A percentile compares a stretch with the other conserved stretches of the same genome.
These are phyloP conservation scores for Gasterosteus nipponicus DNA, from an alignment of 2,113 vertebrate genomes.

Conservation along the genomic window DNA sequence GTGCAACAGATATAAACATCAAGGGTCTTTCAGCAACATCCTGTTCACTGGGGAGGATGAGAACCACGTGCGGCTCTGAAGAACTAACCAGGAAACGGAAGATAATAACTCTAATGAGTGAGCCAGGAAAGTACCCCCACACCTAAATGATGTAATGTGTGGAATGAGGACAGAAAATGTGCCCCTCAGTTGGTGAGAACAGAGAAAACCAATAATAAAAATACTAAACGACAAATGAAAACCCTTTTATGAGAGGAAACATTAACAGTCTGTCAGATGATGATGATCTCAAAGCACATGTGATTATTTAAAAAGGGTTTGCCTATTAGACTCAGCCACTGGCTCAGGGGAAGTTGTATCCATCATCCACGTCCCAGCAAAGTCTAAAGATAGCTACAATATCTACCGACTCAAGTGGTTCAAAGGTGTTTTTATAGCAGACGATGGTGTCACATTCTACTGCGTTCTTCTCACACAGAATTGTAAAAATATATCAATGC, in stretches of 20 bases:
- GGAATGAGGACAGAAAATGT: neutral
- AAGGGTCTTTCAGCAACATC: neutral
- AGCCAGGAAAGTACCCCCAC: neutral
- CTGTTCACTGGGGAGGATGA: neutral
- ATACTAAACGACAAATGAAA: neutral
- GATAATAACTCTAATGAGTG: neutral
- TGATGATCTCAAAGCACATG: neutral
- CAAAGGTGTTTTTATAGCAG: neutral
- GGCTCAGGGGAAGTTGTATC: neutral
- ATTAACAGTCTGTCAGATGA: neutral
- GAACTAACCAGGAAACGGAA: constrained; percentile 40
- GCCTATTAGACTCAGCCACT: neutral
- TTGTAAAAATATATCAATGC: neutral
- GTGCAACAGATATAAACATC: neutral
- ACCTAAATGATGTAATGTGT: neutral
- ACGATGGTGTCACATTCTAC: neutral
- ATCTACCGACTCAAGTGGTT: neutral
- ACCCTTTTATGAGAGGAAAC: neutral
- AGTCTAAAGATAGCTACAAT: neutral
- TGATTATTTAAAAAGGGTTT: neutral
- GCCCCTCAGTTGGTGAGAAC: neutral
- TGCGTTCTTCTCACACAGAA: neutral
- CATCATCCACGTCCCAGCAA: neutral
- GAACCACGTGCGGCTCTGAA: neutral
- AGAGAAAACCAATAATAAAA: neutral